Conservation (phyloP, 2,888 invertebrate species). For the Sphinx pinastri region DNA sequence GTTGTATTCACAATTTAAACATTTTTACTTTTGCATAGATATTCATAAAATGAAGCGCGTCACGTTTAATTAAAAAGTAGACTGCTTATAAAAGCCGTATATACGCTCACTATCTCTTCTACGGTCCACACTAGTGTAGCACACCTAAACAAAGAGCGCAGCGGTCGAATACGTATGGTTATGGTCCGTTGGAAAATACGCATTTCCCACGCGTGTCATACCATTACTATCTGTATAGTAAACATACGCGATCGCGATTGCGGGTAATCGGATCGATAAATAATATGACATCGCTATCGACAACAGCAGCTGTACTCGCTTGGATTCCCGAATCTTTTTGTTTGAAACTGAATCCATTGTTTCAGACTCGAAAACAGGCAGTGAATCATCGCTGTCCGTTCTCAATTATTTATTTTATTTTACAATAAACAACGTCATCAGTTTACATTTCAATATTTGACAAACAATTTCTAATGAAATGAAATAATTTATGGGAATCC, state of each 20-base stretch:
- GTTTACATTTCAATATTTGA: too few species aligned
- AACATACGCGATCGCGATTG: neutral
- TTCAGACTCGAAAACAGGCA: neutral
- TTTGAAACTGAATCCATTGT: neutral
- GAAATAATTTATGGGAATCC: too few species aligned
- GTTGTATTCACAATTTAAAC: neutral
- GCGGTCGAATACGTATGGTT: conserved; percentile 18
- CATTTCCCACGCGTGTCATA: conserved; percentile 8
- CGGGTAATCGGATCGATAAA: conserved; percentile 14
- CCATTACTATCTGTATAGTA: neutral
- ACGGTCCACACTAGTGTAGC: conserved; percentile 1
- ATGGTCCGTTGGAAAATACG: conserved; percentile 14
- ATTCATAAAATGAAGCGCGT: neutral
- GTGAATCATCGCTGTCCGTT: too few species aligned
- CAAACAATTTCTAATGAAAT: too few species aligned
- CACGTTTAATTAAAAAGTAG: neutral
- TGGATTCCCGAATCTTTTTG: neutral
- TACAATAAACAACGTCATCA: neutral
- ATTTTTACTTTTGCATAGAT: neutral
- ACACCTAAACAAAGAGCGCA: conserved; percentile 25
- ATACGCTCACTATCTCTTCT: conserved; percentile 14
- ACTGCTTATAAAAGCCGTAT: too few species aligned
- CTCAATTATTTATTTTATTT: neutral
- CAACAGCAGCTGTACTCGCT: neutral
- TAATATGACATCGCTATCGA: neutral